Evolutionary conservation across 2,113 vertebrate genomes (phyloP).

Genomic region (Aix galericulata): DNA sequence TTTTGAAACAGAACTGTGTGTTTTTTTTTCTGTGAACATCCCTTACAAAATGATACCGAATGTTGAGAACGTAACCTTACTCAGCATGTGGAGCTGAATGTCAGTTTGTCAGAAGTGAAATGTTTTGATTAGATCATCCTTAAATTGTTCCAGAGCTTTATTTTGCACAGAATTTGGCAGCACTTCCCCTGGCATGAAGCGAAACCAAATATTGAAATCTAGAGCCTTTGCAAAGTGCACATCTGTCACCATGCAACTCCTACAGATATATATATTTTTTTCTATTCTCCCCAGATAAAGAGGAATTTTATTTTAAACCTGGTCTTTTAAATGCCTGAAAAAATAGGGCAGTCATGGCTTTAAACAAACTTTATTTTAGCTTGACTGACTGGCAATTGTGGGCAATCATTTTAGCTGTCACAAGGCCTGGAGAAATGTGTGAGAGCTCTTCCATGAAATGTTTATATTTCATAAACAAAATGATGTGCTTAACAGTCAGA

Average conservation of each 20-base stretch:
- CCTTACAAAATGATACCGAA: not conserved
- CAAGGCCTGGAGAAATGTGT: slow-evolving; percentile 78
- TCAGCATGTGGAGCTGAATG: not conserved
- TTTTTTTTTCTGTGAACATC: not conserved
- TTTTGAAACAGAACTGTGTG: not conserved
- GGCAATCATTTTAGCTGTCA: slow-evolving; percentile 92
- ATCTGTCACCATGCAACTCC: not conserved
- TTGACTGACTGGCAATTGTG: slow-evolving; percentile 85
- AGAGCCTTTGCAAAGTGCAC: not conserved
- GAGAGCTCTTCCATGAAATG: slow-evolving; percentile 89
- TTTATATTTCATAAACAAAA: slow-evolving; percentile 97
- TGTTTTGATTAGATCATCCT: not conserved
- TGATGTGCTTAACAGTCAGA: slow-evolving; percentile 91
- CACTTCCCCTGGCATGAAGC: not conserved
- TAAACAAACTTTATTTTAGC: slow-evolving; percentile 87
- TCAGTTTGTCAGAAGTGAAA: not conserved
- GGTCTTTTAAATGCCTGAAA: slow-evolving; percentile 75
- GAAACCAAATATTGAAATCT: slow-evolving; percentile 4
- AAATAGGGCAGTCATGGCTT: slow-evolving; percentile 81
- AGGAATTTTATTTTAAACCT: slow-evolving; percentile 66
- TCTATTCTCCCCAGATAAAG: slow-evolving; percentile 35
- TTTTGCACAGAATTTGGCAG: slow-evolving; percentile 27
- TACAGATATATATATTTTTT: not conserved
- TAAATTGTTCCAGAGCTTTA: not conserved
- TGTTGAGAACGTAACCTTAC: not conserved